These are phyloP conservation scores for Buathra laborator DNA, from an alignment of 2,888 invertebrate species.

Conservation along the genomic window DNA sequence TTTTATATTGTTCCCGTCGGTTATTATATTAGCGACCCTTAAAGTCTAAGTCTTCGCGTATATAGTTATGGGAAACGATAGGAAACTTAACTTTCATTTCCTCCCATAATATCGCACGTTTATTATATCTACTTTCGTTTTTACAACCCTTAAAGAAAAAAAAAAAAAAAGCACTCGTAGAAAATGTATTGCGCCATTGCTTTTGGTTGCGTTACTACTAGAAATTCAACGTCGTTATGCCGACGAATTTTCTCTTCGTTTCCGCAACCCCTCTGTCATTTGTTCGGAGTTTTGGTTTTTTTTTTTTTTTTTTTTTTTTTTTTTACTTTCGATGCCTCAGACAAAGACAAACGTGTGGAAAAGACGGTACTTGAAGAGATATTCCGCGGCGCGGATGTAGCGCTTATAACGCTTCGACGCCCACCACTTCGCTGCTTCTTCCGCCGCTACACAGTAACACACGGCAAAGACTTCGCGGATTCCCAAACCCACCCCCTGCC, in stretches of 20 bases:
- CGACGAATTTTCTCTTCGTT: conserved; percentile 20
- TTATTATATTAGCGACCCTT: conserved; percentile 76
- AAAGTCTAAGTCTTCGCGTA: conserved; percentile 72
- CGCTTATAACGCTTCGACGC: conserved; percentile 39
- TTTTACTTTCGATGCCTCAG: not conserved
- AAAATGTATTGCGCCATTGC: conserved; percentile 4
- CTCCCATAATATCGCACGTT: conserved; percentile 26
- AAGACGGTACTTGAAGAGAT: not conserved
- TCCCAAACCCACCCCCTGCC: conserved; percentile 18
- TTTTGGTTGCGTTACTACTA: not conserved
- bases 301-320: not conserved
- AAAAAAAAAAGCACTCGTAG: not conserved
- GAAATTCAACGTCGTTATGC: conserved; percentile 29
- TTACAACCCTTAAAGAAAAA: conserved; percentile 20
- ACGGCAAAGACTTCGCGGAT: conserved; percentile 14
- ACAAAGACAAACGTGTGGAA: conserved; percentile 4
- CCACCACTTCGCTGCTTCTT: conserved; percentile 9
- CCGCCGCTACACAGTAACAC: conserved; percentile 5
- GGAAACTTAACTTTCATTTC: conserved; percentile 19
- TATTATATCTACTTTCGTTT: conserved; percentile 29
- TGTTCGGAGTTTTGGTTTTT: not conserved
- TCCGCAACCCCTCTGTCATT: not conserved
- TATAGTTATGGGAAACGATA: conserved; percentile 44
- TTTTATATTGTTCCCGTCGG: conserved; percentile 74
- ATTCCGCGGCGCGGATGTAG: conserved; percentile 18